Percentiles rank a stretch among this genome's conserved stretches.
Evolutionary conservation across 2,888 invertebrate species (phyloP).

Genomic region (Orthonychiurus folsomi): DNA sequence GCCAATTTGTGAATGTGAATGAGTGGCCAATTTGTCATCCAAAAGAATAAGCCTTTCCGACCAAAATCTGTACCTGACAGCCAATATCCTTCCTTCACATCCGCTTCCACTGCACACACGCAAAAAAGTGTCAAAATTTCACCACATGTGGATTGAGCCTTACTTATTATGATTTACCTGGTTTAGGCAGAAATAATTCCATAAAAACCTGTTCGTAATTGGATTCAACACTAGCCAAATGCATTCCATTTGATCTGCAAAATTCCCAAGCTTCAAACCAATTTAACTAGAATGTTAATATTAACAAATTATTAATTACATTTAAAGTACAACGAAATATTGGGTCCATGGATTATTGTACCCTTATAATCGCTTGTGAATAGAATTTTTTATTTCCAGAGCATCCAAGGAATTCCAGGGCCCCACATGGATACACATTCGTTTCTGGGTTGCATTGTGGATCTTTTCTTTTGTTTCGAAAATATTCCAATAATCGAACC

Average conservation of each 20-base stretch:
- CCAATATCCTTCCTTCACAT: conserved; percentile 49
- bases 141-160: no score
- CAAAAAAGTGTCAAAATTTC: no score
- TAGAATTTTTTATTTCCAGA: conserved; percentile 26
- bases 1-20: conserved; percentile 53
- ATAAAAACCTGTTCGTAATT: conserved; percentile 22
- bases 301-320: no score
- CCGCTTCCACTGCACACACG: no score
- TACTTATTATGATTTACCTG: conserved; percentile 9
- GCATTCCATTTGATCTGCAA: conserved; percentile 20
- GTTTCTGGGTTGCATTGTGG: conserved; percentile 6
- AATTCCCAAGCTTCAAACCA: conserved; percentile 32
- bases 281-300: conserved; percentile 14
- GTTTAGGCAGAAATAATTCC: conserved; percentile 20
- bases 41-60: conserved; percentile 83
- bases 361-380: conserved; percentile 24
- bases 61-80: conserved; percentile 84
- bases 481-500: no score
- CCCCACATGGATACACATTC: conserved; percentile 17
- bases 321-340: no score
- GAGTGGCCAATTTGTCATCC: conserved; percentile 87
- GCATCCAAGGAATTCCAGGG: conserved; percentile 24
- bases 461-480: not conserved
- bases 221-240: conserved; percentile 24
- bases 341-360: no score